These are phyloP conservation scores for Isoperla grammatica DNA, from an alignment of 2,888 invertebrate genomes.

Conservation along the genomic window DNA sequence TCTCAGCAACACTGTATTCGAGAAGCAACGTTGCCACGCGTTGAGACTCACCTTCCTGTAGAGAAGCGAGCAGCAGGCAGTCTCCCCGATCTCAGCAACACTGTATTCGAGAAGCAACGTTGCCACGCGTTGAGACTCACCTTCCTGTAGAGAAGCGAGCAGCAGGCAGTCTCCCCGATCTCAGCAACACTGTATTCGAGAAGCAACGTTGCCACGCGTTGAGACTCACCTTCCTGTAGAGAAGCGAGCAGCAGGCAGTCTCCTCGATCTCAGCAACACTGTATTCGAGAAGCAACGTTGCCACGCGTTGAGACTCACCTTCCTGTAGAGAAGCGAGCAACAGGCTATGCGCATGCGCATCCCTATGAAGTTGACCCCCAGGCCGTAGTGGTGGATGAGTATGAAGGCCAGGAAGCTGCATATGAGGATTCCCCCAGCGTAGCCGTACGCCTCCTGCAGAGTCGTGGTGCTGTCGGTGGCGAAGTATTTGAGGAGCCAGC, in stretches of 20 bases:
- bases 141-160: slow-evolving; percentile 22
- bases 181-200: neutral
- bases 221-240: slow-evolving; percentile 68
- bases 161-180: slow-evolving; percentile 9
- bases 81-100: slow-evolving; percentile 51
- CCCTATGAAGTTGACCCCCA: slow-evolving; percentile 9
- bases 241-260: too few relatives aligned
- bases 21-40: slow-evolving; percentile 34
- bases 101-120: slow-evolving; percentile 40
- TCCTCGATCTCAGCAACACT: slow-evolving; percentile 50
- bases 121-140: too few relatives aligned
- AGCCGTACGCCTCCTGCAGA: slow-evolving; percentile 8
- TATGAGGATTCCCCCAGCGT: slow-evolving; percentile 14
- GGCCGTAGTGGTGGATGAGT: slow-evolving; percentile 11
- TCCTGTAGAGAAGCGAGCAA: slow-evolving; percentile 21
- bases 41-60: slow-evolving; percentile 22
- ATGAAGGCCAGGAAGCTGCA: slow-evolving; percentile 7
- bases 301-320: slow-evolving; percentile 10
- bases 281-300: slow-evolving; percentile 38
- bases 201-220: slow-evolving; percentile 5
- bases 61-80: slow-evolving; percentile 16
- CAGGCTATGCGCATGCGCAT: slow-evolving; percentile 20
- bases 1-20: too few relatives aligned
- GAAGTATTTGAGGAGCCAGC: slow-evolving; percentile 29
- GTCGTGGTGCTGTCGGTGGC: neutral